Percentiles rank a stretch among this genome's conserved stretches.
These are phyloP conservation scores for Scolopax bukidnonensis DNA, from an alignment of 2,797 vertebrate genomes.

Conservation along the genomic window DNA sequence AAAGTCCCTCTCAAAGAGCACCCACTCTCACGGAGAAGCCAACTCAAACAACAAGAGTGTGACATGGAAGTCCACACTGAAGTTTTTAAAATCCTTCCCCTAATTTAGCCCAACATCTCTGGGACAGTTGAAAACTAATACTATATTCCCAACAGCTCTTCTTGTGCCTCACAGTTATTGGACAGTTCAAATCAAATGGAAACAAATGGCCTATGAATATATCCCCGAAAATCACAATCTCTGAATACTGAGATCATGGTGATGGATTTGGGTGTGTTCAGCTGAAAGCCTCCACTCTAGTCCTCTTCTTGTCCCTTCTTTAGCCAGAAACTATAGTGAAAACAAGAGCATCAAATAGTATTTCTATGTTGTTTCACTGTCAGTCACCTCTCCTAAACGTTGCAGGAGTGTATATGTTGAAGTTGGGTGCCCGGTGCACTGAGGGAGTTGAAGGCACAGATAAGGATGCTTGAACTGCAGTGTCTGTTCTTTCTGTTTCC, in stretches of 20 bases:
- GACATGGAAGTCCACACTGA: background rate
- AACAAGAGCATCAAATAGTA: background rate
- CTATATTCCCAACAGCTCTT: background rate
- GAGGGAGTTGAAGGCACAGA: constrained; percentile 82
- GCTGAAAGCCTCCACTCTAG: background rate
- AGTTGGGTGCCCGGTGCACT: constrained; percentile 62
- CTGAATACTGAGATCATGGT: background rate
- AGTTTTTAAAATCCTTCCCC: background rate
- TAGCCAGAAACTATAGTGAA: background rate
- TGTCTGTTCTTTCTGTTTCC: constrained; percentile 82
- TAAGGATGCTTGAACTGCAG: constrained; percentile 74
- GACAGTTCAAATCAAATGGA: background rate
- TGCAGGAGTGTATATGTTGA: constrained; percentile 77
- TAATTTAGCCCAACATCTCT: background rate
- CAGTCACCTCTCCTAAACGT: constrained; percentile 84
- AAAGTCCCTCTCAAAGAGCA: background rate
- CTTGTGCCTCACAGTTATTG: background rate
- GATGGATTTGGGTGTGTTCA: background rate
- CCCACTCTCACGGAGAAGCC: background rate
- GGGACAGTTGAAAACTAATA: background rate
- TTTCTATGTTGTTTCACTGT: background rate
- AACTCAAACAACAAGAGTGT: fast-evolving
- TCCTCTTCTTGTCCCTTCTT: background rate
- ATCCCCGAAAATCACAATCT: background rate
- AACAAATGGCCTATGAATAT: background rate